Conservation (phyloP, 2,888 invertebrate species). For the Dryocosmus kuriphilus region DNA sequence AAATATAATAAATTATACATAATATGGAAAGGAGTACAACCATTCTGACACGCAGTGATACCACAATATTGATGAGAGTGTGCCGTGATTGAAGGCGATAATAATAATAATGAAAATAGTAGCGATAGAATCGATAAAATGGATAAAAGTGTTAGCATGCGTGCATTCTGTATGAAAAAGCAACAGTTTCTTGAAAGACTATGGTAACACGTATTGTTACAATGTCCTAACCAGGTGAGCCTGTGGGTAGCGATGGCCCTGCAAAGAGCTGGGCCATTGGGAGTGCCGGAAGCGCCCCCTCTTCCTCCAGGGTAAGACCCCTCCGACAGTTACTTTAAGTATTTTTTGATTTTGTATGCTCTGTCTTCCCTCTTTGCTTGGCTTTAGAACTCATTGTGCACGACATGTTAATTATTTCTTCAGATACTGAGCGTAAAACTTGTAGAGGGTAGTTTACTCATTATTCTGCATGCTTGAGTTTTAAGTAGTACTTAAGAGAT, state of each 20-base stretch:
- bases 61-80: constrained; percentile 7
- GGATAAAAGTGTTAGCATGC: constrained; percentile 33
- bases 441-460: constrained; percentile 58
- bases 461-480: constrained; percentile 54
- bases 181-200: constrained; percentile 62
- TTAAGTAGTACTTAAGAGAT: constrained; percentile 53
- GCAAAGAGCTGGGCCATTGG: constrained; percentile 78
- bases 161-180: constrained; percentile 56
- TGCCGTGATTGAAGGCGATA: not conserved
- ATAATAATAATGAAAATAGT: not conserved
- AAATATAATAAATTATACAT: not conserved
- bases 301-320: constrained; percentile 83
- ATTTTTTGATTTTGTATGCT: constrained; percentile 74
- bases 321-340: constrained; percentile 76
- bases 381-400: constrained; percentile 75
- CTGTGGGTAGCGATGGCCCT: constrained; percentile 78
- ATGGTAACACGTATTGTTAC: constrained; percentile 76
- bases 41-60: constrained; percentile 19
- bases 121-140: not conserved
- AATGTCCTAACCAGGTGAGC: constrained; percentile 77
- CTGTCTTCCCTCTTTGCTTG: constrained; percentile 76
- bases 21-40: not conserved
- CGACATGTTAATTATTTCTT: constrained; percentile 64
- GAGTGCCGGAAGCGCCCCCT: constrained; percentile 77
- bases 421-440: constrained; percentile 62